Evolutionary conservation across 2,113 vertebrate genomes (phyloP).

Genomic region (Scartelaos histophorus): DNA sequence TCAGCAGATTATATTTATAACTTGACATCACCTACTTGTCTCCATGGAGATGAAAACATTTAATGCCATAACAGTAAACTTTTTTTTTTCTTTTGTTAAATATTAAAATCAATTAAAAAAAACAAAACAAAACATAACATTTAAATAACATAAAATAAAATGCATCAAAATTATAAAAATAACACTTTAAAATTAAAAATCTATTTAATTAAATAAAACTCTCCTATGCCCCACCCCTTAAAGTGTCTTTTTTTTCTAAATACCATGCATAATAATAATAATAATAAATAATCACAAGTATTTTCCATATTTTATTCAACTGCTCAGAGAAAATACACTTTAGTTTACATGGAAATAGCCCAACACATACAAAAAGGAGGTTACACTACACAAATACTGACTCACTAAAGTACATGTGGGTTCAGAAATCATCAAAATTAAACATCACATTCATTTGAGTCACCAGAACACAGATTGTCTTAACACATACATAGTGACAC

Average conservation of each 20-base stretch:
- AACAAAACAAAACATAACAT: too few relatives aligned
- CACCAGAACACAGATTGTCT: slow-evolving; percentile 33
- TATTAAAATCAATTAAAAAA: too few relatives aligned
- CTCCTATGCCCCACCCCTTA: too few relatives aligned
- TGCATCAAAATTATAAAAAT: too few relatives aligned
- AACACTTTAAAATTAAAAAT: too few relatives aligned
- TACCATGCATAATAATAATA: not conserved
- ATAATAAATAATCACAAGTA: not conserved
- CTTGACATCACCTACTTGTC: too few relatives aligned
- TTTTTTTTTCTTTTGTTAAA: not conserved
- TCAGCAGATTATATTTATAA: too few relatives aligned
- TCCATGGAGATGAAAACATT: too few relatives aligned
- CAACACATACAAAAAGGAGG: slow-evolving; percentile 55
- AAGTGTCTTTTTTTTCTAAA: too few relatives aligned
- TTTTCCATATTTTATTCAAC: slow-evolving; percentile 65
- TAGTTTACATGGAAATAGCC: slow-evolving; percentile 53
- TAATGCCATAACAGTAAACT: too few relatives aligned
- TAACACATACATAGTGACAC: slow-evolving; percentile 6
- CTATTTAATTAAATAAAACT: too few relatives aligned
- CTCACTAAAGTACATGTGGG: slow-evolving; percentile 25
- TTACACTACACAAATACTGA: slow-evolving; percentile 35
- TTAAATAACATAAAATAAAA: too few relatives aligned
- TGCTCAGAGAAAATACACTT: slow-evolving; percentile 64
- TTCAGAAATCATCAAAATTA: not conserved
- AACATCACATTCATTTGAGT: slow-evolving; percentile 51